Base-by-base conservation (phyloP, 2,888 invertebrate genomes). In the Apantesis nais region DNA sequence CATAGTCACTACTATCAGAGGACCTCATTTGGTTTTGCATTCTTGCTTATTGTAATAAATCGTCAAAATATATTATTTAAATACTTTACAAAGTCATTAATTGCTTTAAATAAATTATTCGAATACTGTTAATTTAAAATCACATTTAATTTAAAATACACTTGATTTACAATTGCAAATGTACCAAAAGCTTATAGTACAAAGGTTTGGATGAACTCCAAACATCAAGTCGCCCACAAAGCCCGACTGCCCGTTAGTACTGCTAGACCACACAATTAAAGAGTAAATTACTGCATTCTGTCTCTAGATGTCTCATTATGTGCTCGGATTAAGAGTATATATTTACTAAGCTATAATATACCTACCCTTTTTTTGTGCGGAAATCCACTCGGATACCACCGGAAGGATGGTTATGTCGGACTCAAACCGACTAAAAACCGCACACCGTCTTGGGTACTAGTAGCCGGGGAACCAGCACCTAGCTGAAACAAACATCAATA, bases 141-240 rank as follows among this genome's bases (percentile, higher is more conserved):
- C 22, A 11, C 29, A 44, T 41, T 44, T 29, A 44, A 31, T 5
- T 44, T 63, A 41, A 44, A 63, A 63, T 12, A 44, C 22, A 31
- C 11, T 41, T 31, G 44, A 31, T 22, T 63, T 63, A 63, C 19
- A 52, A 2, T 34, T 31, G 11, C 7, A 2, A 25, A n/a, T 37
- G 34, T 62, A 37, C 48, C 63, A 64, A 58, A n/a, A 52, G 55
- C 31, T 34, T 52, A 12, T 8, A 34, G 31, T 64, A 61, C 64
- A 74, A 70, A 73, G 67, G 78, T 75, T 82, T 82, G 82, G 80
- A 76, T 44, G 29, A 29, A 60, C 19, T 80, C 80, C 82, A 82
- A 80, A 68, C 68, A 69, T 79, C 75, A 75, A 70, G 66, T 79
- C 66, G 74, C 68, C 74, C 74, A 73, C 73, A 76, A 70, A 72